These are phyloP conservation scores for Colaptes auratus DNA, from an alignment of 2,113 vertebrate genomes.

Conservation along the genomic window DNA sequence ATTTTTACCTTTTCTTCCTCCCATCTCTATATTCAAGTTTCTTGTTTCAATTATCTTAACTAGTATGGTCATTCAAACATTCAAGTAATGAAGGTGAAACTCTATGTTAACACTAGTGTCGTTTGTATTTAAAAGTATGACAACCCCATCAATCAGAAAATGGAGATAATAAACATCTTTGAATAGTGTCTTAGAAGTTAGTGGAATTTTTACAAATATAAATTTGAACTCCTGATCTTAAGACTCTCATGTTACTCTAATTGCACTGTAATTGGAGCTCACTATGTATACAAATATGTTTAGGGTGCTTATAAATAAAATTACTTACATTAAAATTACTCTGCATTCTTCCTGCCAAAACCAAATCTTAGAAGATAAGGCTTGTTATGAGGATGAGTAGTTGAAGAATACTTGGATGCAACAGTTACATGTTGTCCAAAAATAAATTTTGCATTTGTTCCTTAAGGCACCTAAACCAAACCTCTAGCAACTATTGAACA, in stretches of 20 bases:
- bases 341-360: not conserved
- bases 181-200: slow-evolving; percentile 41
- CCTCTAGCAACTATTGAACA: not conserved
- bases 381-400: not conserved
- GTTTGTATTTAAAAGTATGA: slow-evolving; percentile 8
- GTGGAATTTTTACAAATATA: slow-evolving; percentile 57
- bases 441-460: not conserved
- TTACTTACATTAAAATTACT: not conserved
- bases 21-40: not conserved
- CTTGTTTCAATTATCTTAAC: slow-evolving; percentile 6
- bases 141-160: slow-evolving; percentile 54
- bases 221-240: slow-evolving; percentile 52
- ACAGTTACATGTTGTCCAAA: not conserved
- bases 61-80: not conserved
- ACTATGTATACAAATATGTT: slow-evolving; percentile 19
- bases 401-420: not conserved
- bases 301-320: not conserved
- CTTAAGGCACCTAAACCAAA: not conserved
- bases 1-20: not conserved
- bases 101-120: not conserved
- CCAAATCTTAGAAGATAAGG: not conserved
- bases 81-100: not conserved
- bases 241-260: slow-evolving; percentile 45
- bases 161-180: slow-evolving; percentile 47
- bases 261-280: slow-evolving; percentile 27